phyloP scores from a whole-genome alignment of 2,113 vertebrate species.

The Xenopus laevis region DNA sequence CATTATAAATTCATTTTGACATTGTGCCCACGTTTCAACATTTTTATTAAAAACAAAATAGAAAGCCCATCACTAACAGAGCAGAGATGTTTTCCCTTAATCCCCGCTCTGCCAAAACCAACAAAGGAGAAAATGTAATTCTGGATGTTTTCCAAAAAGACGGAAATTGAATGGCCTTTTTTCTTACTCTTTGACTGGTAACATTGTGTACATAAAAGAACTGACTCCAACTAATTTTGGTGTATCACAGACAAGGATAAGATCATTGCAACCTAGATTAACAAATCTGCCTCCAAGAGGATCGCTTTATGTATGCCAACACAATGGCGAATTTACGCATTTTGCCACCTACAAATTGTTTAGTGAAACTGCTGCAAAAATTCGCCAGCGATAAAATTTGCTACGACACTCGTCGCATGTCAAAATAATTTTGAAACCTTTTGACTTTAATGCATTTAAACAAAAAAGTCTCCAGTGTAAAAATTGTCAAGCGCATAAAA shows the following conservation, averaged over 20 bases:
- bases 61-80: slow-evolving; percentile 74
- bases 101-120: slow-evolving; percentile 74
- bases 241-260: slow-evolving; percentile 69
- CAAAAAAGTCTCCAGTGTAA: too few species aligned
- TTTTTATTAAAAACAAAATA: slow-evolving; percentile 86
- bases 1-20: slow-evolving; percentile 81
- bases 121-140: slow-evolving; percentile 75
- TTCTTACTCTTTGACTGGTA: slow-evolving; percentile 75
- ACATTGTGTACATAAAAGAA: slow-evolving; percentile 69
- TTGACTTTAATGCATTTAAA: too few species aligned
- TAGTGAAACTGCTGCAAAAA: too few species aligned
- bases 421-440: too few species aligned
- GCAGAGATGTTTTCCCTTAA: slow-evolving; percentile 71
- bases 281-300: slow-evolving; percentile 66
- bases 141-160: slow-evolving; percentile 67
- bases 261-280: slow-evolving; percentile 61
- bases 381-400: too few species aligned
- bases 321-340: too few species aligned
- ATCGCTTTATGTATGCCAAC: slow-evolving; percentile 76
- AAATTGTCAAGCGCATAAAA: too few species aligned
- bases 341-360: too few species aligned
- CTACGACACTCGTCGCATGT: too few species aligned
- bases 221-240: slow-evolving; percentile 67
- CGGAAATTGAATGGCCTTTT: slow-evolving; percentile 71
- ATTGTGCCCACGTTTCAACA: slow-evolving; percentile 72